Base-by-base conservation (phyloP, 2,888 invertebrate species). In the Patella ulyssiponensis region DNA sequence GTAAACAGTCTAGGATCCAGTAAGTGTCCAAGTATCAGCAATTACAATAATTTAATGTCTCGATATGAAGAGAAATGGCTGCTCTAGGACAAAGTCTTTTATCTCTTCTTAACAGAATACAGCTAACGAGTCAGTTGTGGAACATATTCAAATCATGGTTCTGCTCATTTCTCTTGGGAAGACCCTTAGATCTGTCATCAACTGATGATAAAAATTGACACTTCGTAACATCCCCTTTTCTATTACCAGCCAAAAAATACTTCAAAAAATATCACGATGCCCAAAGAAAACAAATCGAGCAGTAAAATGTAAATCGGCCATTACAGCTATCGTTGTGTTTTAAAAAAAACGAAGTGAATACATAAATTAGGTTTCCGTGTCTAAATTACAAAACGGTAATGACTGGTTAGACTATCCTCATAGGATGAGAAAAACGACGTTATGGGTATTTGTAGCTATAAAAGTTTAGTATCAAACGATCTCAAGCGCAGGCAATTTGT, bases 391-490 rank as follows among this genome's bases (percentile, higher is more conserved):
- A 64, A 64, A 44, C 20, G 23, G 23, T 64, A 64, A 64, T 64
- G 23, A 23, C 64, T 64, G 23, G 64, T 64, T 64, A 23, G 20
- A 64, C 64, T 64, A 23, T 20, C 23, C 64, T 64, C 64, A 23
- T 14, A 23, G 64, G 64, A 64, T 64, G 20, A 23, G 23, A 64
- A 64, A 64, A 64, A 64, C 64, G 64, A 64, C 64, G 64, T 64
- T 64, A 64, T 64, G 64, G 64, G 64, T 64, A 64, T 64, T 64
- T 64, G 64, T 64, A 64, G 64, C 64, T 64, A 64, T 64, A 64
- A 64, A 64, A 64, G 20, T 64, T 20, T 64, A 64, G 64, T 64
- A 64, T 64, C 64, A 64, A 64, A 64, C 64, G 64, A 64, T 64
- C 64, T 20, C 23, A 64, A 64, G 64, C 64, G 64, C 23, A 23